Evolutionary conservation across 2,113 vertebrate genomes (phyloP).

Genomic region (Taxidea taxus): DNA sequence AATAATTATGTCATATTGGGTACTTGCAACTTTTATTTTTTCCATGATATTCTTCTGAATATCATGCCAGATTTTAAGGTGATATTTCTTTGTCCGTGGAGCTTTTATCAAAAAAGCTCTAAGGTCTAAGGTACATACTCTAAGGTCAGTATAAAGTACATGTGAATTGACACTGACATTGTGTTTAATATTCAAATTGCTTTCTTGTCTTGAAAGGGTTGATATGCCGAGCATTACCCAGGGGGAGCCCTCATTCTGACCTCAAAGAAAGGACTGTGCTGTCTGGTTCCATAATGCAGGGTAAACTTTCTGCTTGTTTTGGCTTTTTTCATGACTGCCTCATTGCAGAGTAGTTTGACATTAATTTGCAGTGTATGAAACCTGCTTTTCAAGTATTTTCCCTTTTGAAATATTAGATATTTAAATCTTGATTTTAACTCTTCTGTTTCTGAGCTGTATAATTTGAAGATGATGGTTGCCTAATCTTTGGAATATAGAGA

Average conservation of each 20-base stretch:
- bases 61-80: too few relatives aligned
- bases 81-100: neutral
- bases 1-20: neutral
- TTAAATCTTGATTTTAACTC: conserved; percentile 7
- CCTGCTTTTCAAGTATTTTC: conserved; percentile 54
- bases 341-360: neutral
- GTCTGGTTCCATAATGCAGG: conserved; percentile 98
- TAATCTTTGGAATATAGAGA: neutral
- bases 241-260: conserved; percentile 92
- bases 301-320: conserved; percentile 77
- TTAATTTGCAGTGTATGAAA: conserved; percentile 13
- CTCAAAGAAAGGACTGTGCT: conserved; percentile 93
- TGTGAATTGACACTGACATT: neutral
- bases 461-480: neutral
- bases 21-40: neutral
- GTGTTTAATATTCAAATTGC: neutral
- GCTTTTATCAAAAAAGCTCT: neutral
- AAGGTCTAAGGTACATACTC: neutral
- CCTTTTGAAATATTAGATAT: conserved; percentile 12
- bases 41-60: neutral
- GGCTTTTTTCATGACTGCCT: neutral
- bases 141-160: neutral
- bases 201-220: conserved; percentile 85
- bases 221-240: conserved; percentile 94
- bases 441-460: neutral